Evolutionary conservation across 23 tunicate genomes (phyloP).

Genomic region (Halocynthia roretzi): DNA sequence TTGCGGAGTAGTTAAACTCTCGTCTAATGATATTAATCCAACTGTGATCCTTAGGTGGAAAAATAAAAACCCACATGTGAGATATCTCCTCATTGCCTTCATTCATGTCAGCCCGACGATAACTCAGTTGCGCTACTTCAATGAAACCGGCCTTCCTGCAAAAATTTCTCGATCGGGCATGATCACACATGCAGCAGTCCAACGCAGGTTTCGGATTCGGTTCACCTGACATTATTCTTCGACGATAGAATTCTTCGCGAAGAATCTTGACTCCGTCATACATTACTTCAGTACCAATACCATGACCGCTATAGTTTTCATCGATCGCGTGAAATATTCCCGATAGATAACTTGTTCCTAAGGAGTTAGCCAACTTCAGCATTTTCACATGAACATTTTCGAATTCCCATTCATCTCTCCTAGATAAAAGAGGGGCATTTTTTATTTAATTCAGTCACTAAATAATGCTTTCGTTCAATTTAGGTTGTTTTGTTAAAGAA

Average conservation of each 20-base stretch:
- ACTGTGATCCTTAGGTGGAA: conserved; percentile 12
- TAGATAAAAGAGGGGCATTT: neutral
- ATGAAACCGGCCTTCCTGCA: conserved; percentile 16
- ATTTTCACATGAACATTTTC: neutral
- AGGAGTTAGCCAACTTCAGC: neutral
- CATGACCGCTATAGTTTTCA: conserved; percentile 15
- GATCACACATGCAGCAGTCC: conserved; percentile 18
- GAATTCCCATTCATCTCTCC: conserved; percentile 25
- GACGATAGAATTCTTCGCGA: conserved; percentile 14
- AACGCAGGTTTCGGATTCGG: conserved; percentile 12
- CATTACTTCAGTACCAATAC: conserved; percentile 16
- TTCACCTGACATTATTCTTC: neutral
- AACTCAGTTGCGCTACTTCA: conserved; percentile 16
- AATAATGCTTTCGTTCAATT: no score
- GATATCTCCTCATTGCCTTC: neutral
- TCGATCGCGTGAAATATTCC: conserved; percentile 17
- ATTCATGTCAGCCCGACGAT: no score
- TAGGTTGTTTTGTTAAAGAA: no score
- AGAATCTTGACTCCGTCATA: conserved; percentile 7
- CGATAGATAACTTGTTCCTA: conserved; percentile 5
- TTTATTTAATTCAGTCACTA: no score
- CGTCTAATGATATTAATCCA: conserved; percentile 14
- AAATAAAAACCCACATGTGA: conserved; percentile 5
- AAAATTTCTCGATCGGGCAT: conserved; percentile 16
- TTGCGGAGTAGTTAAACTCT: neutral